Base-by-base conservation (phyloP, 2,888 invertebrate species). In the Lissocephala sabroskyi region DNA sequence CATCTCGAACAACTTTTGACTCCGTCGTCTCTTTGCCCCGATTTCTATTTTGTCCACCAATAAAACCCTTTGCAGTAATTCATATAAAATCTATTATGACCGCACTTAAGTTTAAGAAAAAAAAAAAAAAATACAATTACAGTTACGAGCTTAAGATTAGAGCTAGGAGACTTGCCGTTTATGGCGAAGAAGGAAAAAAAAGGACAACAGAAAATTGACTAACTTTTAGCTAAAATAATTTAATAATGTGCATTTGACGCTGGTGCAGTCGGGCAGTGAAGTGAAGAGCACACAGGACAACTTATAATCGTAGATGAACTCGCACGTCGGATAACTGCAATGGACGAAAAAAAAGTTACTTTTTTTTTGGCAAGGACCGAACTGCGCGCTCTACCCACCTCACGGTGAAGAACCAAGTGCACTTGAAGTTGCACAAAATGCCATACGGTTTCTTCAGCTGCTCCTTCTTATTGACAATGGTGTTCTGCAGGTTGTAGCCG, bases 261-360 rank as follows among this genome's bases (percentile, higher is more conserved):
- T 68, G 57, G 83, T 80, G 56, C 82, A 82, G 62, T 82, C 83
- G 52, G 82, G 82, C 82, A 82, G 82, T 81, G 83, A 82, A 48
- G 83, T 82, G 59, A 82, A 83, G 68, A 82, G 79, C 68, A 83
- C 82, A 68, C 82, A 82, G 58, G 82, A 83, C 56, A 82, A 59
- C 67, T 83, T 82, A 57, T 83, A 82, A 59, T 82, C 82, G 54
- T 82, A 82, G 53, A 82, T 79, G 57, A 82, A 82, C 59, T 83
- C 83, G 67, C 82, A 82, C 50, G 82, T 81, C 48, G 82, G 80
- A 53, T 74, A 82, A 52, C 82, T 82, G 63, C 1, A 67, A 62
- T 6, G 14, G 19, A 18, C 35, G n/a, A 29, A 13, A 9, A 2
- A 17, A 28, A 46, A 19, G 23, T 10, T 9, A 19, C 9, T 14